Evolutionary conservation across 1,140 invertebrate genomes (phyloP).

Genomic region (Diorhabda elongata): DNA sequence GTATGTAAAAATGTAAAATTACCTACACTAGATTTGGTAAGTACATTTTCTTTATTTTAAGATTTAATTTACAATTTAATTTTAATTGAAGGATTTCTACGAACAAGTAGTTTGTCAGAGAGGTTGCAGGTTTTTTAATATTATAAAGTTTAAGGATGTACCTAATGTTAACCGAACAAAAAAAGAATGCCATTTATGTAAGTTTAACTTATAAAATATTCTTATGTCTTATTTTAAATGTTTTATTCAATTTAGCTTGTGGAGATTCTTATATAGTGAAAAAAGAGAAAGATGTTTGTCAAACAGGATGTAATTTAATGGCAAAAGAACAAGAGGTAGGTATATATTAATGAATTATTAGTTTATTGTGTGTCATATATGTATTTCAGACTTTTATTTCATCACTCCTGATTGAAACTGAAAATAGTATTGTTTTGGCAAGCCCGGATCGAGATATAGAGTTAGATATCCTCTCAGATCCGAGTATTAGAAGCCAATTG

Average conservation of each 20-base stretch:
- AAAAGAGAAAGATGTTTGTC: conserved; percentile 29
- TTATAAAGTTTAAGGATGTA: conserved; percentile 30
- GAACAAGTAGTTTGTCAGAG: conserved; percentile 33
- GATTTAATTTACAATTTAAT: neutral
- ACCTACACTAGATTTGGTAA: conserved; percentile 24
- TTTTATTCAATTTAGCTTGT: conserved; percentile 29
- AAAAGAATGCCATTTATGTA: conserved; percentile 33
- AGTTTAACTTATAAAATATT: conserved; percentile 9
- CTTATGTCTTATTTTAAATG: conserved; percentile 7
- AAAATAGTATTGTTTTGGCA: conserved; percentile 27
- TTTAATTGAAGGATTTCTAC: conserved; percentile 27
- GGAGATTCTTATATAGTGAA: conserved; percentile 29
- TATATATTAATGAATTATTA: neutral
- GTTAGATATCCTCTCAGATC: conserved; percentile 32
- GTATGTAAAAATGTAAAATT: conserved; percentile 24
- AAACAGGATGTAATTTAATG: conserved; percentile 33
- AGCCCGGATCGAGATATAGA: conserved; percentile 38
- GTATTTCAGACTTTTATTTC: conserved; percentile 25
- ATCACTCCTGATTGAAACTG: conserved; percentile 26
- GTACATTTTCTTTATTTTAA: conserved; percentile 6
- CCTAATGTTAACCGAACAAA: conserved; percentile 27
- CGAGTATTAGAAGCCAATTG: conserved; percentile 32
- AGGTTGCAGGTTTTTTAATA: conserved; percentile 36
- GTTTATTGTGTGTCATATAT: neutral
- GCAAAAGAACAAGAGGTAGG: conserved; percentile 29